phyloP scores from a whole-genome alignment of 2,113 vertebrate species.

The Neotoma lepida region DNA sequence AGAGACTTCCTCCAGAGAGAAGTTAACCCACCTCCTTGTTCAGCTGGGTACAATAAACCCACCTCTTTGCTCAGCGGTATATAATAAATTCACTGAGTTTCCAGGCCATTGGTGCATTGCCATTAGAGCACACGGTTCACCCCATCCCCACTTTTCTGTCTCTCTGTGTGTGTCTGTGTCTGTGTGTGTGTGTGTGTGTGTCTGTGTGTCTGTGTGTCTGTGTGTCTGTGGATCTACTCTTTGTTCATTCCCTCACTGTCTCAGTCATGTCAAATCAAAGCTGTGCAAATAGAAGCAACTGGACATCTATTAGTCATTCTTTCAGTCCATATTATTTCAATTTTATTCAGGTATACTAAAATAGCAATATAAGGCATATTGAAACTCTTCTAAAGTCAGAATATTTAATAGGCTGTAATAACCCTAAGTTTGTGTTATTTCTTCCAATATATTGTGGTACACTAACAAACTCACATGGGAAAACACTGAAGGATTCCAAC shows the following conservation, averaged over 20 bases:
- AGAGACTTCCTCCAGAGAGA: background rate
- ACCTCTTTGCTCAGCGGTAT: background rate
- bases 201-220: background rate
- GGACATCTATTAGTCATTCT: background rate
- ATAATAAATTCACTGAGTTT: too few species aligned
- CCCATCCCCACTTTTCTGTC: background rate
- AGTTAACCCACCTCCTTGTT: background rate
- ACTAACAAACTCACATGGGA: background rate
- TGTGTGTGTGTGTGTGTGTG: background rate
- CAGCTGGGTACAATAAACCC: background rate
- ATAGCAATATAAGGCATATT: background rate
- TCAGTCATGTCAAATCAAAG: background rate
- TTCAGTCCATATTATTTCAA: background rate
- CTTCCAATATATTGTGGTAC: background rate
- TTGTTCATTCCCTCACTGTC: background rate
- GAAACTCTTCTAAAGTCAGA: background rate
- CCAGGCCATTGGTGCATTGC: background rate
- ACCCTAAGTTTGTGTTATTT: background rate
- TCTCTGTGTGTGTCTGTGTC: too few species aligned
- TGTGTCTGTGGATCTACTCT: background rate
- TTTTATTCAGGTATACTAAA: slow-evolving; percentile 9
- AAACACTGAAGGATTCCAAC: background rate
- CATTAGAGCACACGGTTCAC: too few species aligned
- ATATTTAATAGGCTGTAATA: background rate
- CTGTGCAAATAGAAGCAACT: background rate